Percentiles rank a stretch among this genome's conserved stretches.
phyloP scores from a whole-genome alignment of 2,113 vertebrate species.

The Chaenogobius annularis region DNA sequence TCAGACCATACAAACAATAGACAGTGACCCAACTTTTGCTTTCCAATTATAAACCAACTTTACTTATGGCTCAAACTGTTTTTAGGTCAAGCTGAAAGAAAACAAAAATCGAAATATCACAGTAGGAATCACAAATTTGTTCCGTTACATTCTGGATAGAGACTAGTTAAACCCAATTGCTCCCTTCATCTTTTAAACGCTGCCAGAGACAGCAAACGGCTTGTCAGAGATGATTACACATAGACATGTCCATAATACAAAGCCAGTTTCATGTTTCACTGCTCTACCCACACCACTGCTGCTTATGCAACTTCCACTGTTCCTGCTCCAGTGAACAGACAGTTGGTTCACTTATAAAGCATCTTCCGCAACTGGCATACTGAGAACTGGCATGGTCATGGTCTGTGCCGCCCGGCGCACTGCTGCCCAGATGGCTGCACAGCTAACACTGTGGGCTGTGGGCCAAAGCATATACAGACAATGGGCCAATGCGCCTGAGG shows the following conservation, averaged over 20 bases:
- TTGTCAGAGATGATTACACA: constrained; percentile 47
- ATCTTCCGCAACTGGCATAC: constrained; percentile 26
- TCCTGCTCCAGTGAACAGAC: constrained; percentile 44
- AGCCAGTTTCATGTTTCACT: constrained; percentile 46
- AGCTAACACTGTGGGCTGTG: constrained; percentile 27
- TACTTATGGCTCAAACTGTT: neutral
- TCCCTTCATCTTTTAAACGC: constrained; percentile 27
- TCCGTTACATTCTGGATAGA: constrained; percentile 26
- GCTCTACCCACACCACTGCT: constrained; percentile 42
- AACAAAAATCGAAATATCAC: constrained; percentile 9
- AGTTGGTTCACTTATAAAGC: constrained; percentile 38
- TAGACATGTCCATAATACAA: constrained; percentile 44
- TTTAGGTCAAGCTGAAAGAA: neutral
- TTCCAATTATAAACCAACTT: neutral
- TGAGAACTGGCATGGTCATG: constrained; percentile 25
- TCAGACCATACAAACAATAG: neutral
- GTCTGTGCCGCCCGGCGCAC: constrained; percentile 33
- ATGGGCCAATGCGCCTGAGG: constrained; percentile 1
- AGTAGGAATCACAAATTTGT: constrained; percentile 8
- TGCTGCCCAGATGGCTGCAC: constrained; percentile 43
- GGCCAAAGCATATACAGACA: constrained; percentile 33
- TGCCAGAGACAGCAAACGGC: constrained; percentile 36
- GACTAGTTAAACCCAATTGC: constrained; percentile 28
- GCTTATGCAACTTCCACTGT: constrained; percentile 47
- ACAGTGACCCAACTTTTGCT: neutral